Conservation (phyloP, 2,888 invertebrate genomes). For the Cylindroiulus punctatus region DNA sequence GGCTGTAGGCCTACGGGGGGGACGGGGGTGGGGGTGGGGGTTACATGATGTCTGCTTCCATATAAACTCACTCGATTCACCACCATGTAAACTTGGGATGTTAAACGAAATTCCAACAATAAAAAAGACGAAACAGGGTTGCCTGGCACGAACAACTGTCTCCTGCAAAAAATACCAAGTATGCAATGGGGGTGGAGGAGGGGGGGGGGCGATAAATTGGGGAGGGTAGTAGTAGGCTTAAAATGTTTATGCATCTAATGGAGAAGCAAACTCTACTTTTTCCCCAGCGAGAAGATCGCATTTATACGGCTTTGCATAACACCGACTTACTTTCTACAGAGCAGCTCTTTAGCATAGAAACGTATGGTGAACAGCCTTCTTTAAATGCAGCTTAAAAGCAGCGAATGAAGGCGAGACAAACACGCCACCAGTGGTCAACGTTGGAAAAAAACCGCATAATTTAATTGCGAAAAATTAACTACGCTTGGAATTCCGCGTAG, state of each 20-base stretch:
- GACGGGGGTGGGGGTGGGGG: no score
- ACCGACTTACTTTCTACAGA: background rate
- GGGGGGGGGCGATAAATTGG: no score
- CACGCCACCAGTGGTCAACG: no score
- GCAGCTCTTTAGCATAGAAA: background rate
- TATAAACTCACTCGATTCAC: background rate
- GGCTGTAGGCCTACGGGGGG: constrained; percentile 7
- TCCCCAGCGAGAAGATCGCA: background rate
- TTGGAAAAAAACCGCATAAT: no score
- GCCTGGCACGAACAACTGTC: background rate
- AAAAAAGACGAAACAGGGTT: background rate
- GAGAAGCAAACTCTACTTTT: constrained; percentile 2
- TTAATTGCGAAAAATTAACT: no score
- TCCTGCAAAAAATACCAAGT: background rate
- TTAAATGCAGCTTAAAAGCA: no score
- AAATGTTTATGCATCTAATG: background rate
- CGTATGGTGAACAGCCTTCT: background rate
- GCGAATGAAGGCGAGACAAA: no score
- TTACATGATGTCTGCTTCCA: constrained; percentile 2
- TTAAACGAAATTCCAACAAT: constrained; percentile 18
- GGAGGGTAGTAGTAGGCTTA: no score
- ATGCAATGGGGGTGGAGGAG: background rate
- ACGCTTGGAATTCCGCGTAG: no score
- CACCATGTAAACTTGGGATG: background rate
- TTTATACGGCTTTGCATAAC: background rate